Evolutionary conservation across 2,797 vertebrate species (phyloP).

Genomic region (Pelodytes ibericus): DNA sequence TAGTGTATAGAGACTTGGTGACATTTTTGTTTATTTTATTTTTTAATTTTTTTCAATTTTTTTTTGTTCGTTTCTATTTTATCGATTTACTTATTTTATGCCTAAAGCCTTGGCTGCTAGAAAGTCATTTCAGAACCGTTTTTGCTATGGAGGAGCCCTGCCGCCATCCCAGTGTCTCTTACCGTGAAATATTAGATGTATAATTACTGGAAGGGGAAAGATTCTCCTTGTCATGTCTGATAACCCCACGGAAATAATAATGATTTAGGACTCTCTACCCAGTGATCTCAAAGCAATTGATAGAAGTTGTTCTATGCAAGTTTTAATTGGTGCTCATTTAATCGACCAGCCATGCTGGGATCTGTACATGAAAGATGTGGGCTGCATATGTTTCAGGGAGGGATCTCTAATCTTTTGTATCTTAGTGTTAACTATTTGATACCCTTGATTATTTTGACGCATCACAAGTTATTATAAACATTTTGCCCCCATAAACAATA

Average conservation of each 20-base stretch:
- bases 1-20: no score
- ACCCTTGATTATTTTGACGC: no score
- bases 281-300: conserved; percentile 43
- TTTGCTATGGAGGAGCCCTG: conserved; percentile 28
- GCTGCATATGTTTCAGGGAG: conserved; percentile 7
- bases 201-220: conserved; percentile 53
- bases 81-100: neutral
- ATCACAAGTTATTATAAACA: no score
- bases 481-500: no score
- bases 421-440: no score
- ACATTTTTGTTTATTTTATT: no score
- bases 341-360: conserved; percentile 40
- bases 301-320: conserved; percentile 43
- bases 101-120: conserved; percentile 36
- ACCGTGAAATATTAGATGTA: conserved; percentile 45
- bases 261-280: conserved; percentile 52
- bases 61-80: neutral
- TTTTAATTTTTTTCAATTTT: no score
- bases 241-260: conserved; percentile 54
- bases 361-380: conserved; percentile 16
- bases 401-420: conserved; percentile 6
- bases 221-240: conserved; percentile 54
- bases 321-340: conserved; percentile 55
- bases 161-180: conserved; percentile 26
- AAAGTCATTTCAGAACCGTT: conserved; percentile 42